A percentile compares a stretch with the other conserved stretches of the same genome.
Evolutionary conservation across 2,113 vertebrate genomes (phyloP).

Genomic region (Gadus macrocephalus): DNA sequence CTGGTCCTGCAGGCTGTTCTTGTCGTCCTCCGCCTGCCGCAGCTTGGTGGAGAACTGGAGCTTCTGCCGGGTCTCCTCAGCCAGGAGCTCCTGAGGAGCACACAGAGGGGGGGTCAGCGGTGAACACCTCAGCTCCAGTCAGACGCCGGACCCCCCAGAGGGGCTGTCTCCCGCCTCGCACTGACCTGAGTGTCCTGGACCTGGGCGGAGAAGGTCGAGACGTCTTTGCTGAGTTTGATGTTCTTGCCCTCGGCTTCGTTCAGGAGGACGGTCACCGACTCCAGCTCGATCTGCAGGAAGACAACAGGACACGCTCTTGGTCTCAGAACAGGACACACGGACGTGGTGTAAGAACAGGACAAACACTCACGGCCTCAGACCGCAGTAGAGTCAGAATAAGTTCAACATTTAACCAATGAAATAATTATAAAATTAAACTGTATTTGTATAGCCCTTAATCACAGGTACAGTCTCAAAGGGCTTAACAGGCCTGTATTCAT

Average conservation of each 20-base stretch:
- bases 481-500: no score
- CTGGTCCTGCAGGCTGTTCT: conserved; percentile 88
- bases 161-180: neutral
- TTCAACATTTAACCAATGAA: no score
- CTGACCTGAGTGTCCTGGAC: conserved; percentile 89
- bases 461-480: no score
- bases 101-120: neutral
- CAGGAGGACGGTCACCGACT: conserved; percentile 82
- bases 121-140: neutral
- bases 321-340: no score
- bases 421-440: no score
- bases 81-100: conserved; percentile 81
- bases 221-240: conserved; percentile 91
- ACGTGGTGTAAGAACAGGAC: no score
- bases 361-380: no score
- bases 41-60: conserved; percentile 88
- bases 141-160: neutral
- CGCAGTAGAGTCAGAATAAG: no score
- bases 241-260: conserved; percentile 90
- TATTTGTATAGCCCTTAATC: no score
- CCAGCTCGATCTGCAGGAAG: conserved; percentile 79
- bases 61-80: conserved; percentile 93
- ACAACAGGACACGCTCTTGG: neutral
- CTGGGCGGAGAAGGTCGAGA: conserved; percentile 82
- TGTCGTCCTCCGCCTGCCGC: conserved; percentile 88